Evolutionary conservation across 2,797 vertebrate genomes (phyloP).

Genomic region (Neoniphon sammara): DNA sequence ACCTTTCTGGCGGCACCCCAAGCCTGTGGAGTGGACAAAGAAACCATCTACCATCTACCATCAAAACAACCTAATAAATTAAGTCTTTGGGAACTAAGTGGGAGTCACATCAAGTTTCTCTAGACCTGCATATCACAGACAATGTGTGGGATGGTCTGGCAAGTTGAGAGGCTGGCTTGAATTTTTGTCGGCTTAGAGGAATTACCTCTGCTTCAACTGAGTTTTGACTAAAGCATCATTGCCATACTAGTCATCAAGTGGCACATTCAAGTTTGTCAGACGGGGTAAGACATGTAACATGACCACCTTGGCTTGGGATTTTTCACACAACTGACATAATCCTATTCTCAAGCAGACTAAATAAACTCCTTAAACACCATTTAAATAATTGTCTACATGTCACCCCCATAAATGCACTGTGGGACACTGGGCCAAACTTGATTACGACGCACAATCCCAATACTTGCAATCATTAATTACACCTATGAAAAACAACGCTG

Average conservation of each 20-base stretch:
- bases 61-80: background rate
- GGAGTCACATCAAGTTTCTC: constrained; percentile 32
- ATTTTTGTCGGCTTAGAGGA: background rate
- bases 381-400: constrained; percentile 8
- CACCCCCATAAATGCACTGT: constrained; percentile 34
- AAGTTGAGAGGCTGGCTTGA: background rate
- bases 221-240: too few relatives aligned
- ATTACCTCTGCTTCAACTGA: background rate
- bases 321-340: too few relatives aligned
- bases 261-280: too few relatives aligned
- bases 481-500: constrained; percentile 28
- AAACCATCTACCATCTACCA: background rate
- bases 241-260: too few relatives aligned
- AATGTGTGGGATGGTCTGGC: constrained; percentile 23
- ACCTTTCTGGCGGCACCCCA: constrained; percentile 98
- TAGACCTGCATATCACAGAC: constrained; percentile 25
- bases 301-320: too few relatives aligned
- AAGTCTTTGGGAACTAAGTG: constrained; percentile 48
- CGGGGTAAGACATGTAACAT: too few relatives aligned
- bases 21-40: constrained; percentile 82
- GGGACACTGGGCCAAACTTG: constrained; percentile 12
- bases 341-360: too few relatives aligned
- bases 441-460: constrained; percentile 23
- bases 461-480: constrained; percentile 4
- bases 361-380: too few relatives aligned